Base-by-base conservation (phyloP, 1,140 invertebrate species). In the Drosophila saltans region DNA sequence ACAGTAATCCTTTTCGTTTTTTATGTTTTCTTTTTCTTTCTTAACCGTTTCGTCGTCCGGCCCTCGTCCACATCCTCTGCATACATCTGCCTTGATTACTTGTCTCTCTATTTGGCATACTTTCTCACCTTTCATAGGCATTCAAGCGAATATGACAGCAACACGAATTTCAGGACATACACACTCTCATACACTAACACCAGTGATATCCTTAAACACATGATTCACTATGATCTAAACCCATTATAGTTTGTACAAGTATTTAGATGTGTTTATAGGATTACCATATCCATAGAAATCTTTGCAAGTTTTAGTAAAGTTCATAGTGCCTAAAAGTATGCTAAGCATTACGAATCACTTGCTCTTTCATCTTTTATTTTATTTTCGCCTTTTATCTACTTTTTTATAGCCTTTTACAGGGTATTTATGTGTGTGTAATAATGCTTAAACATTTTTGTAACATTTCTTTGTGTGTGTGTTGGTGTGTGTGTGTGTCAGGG, bases 51-150 rank as follows among this genome's bases (percentile, higher is more conserved):
- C 16, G 16, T 16, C 16, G 16, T 16, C 16, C 16, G 16, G 16
- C 28, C 28, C 4, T 30, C 28, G 28, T 30, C 52, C 24, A 21
- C 45, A 24, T 4, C 45, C 56, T 52, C 21, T 52, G 21, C 45
- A 52, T 52, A 24, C 45, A 52, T 52, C 45, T 52, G 45, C 45
- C 45, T 64, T 64, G 66, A 63, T 64, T 78, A 66, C 76, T 71
- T 79, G 66, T 73, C 75, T 66, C 60, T 61, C 61, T 72, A 63
- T 72, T 69, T 66, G 81, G 65, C 78, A 60, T 69, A 72, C 70
- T 85, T 85, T 75, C 62, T 33, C 64, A 77, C 69, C 69, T 81
- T 80, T 84, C 81, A 85, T 55, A 41, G 69, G 74, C 67, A 80
- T 75, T 76, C 81, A 57, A 65, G 58, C 72, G 70, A 75, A 58